Base-by-base conservation (phyloP, 2,888 invertebrate species). In the Epinotia nisella region DNA sequence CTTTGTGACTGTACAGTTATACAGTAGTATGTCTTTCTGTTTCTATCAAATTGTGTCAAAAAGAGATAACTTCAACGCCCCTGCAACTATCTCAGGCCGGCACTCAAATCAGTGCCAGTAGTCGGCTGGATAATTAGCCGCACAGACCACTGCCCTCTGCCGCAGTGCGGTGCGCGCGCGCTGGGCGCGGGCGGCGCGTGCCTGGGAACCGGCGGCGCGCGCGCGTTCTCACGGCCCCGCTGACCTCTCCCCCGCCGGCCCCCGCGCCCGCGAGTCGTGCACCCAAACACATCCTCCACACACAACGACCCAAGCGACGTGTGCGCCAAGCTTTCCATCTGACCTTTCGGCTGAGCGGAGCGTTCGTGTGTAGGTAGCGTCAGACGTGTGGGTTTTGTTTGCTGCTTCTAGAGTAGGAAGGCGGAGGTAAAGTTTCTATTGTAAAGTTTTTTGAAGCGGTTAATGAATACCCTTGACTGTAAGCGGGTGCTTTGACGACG, bases 181-280 rank as follows among this genome's bases (percentile, higher is more conserved):
- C 82, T 79, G 79, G 83, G 87, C 88, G 89, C 88, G 87, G 87
- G 87, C 89, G 93, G 92, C 94, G 94, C 94, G 94, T 80, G 80
- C 78, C 80, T 80, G 80, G 80, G 80, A 80, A 80, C 80, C 91
- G 87, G 85, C 89, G 92, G 90, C 91, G 92, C 93, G 94, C 94
- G 94, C 94, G 92, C 92, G 88, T 80, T 81, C 81, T 81, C 80
- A 81, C 81, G 80, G 80, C 81, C 81, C 82, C 86, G 80, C 85
- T 90, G 92, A 91, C 93, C 90, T 83, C 84, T 85, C 79, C 80
- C 80, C 76, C 78, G 71, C 77, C 76, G 73, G 76, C 11, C 59
- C 11, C 17, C 7, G 4, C 58, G 24, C 49, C 21, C 45, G 68
- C 35, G 65, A 39, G 51, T 49, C 19, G 29, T 58, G 58, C 58